Conservation (phyloP, 2,113 vertebrate genomes). For the Bubalus kerabau region DNA sequence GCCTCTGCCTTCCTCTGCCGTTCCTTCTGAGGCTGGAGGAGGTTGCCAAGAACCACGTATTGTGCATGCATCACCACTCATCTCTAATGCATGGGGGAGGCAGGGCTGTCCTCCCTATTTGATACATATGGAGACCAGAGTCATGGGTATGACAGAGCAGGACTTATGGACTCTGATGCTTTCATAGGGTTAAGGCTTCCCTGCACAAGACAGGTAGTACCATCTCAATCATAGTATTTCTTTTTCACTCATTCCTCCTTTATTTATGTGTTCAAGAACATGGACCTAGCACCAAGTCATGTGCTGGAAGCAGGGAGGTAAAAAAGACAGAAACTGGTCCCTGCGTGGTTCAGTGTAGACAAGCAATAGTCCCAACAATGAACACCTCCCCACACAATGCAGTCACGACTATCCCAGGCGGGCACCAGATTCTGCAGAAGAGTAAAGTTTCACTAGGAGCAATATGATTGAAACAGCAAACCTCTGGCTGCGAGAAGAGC, state of each 20-base stretch:
- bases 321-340: not conserved
- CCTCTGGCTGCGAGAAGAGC: not conserved
- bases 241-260: not conserved
- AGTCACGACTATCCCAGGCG: accelerated
- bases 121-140: not conserved
- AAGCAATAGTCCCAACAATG: not conserved
- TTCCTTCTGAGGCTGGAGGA: not conserved
- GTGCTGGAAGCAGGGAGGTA: not conserved
- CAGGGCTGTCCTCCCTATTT: not conserved
- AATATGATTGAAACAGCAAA: not conserved
- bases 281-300: not conserved
- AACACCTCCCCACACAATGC: too few species aligned
- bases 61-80: not conserved
- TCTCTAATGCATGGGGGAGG: not conserved
- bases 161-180: accelerated
- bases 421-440: not conserved
- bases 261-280: not conserved
- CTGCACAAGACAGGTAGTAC: not conserved
- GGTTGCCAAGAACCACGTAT: not conserved
- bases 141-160: too few species aligned
- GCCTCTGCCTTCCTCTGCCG: not conserved
- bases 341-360: not conserved
- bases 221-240: not conserved
- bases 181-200: not conserved
- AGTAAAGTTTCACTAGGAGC: not conserved